Evolutionary conservation across 2,888 invertebrate genomes (phyloP).

Genomic region (Mechanitis mazaeus): DNA sequence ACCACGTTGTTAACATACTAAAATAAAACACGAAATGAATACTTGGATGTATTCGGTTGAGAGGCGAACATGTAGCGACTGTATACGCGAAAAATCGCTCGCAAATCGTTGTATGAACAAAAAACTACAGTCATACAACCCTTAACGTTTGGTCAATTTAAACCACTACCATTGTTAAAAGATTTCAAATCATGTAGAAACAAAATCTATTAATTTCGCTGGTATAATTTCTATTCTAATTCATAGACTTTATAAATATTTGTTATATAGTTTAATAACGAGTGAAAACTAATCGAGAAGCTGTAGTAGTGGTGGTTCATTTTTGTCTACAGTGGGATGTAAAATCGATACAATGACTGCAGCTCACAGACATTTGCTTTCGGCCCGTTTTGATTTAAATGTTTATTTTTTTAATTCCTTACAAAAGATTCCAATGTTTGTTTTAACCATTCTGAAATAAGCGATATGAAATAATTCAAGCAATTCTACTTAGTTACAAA

Average conservation of each 20-base stretch:
- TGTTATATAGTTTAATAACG: neutral
- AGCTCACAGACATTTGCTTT: slow-evolving; percentile 56
- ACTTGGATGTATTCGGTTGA: slow-evolving; percentile 27
- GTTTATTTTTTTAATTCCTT: slow-evolving; percentile 33
- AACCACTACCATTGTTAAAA: slow-evolving; percentile 35
- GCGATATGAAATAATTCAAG: neutral
- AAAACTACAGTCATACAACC: slow-evolving; percentile 37
- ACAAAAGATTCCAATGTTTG: slow-evolving; percentile 22
- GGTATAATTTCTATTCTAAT: neutral
- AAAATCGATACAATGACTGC: slow-evolving; percentile 69
- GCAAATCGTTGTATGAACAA: slow-evolving; percentile 30
- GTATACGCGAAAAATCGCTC: slow-evolving; percentile 30
- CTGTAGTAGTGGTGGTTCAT: slow-evolving; percentile 45
- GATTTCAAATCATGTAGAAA: neutral
- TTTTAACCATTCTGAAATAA: neutral
- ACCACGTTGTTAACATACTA: slow-evolving; percentile 1
- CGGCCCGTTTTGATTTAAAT: slow-evolving; percentile 28
- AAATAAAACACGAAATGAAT: slow-evolving; percentile 11
- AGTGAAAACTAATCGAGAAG: slow-evolving; percentile 18
- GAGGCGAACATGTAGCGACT: slow-evolving; percentile 24
- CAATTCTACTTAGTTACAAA: neutral
- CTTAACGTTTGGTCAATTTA: slow-evolving; percentile 50
- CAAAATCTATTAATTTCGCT: too few species aligned
- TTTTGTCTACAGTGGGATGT: slow-evolving; percentile 60
- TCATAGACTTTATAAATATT: neutral